Percentiles rank a stretch among this genome's conserved stretches.
phyloP scores from a whole-genome alignment of 2,888 invertebrate genomes.

The Petrophora chlorosata region DNA sequence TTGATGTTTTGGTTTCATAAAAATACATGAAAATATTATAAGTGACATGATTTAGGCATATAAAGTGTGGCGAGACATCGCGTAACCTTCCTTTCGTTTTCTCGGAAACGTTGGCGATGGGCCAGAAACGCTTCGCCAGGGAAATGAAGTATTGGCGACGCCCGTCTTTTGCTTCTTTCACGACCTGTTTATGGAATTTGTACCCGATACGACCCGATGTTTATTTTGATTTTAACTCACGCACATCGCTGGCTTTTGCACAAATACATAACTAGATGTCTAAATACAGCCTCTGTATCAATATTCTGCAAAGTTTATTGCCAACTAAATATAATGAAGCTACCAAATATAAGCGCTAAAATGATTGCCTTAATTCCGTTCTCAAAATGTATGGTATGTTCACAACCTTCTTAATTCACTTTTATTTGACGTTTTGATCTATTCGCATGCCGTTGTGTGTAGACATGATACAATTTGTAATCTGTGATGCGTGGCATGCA shows the following conservation, averaged over 20 bases:
- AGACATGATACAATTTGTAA: constrained; percentile 47
- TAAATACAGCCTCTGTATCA: constrained; percentile 30
- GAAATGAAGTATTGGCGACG: constrained; percentile 77
- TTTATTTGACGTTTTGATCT: constrained; percentile 3
- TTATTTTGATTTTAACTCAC: constrained; percentile 62
- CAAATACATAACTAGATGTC: constrained; percentile 35
- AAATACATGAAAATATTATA: constrained; percentile 62
- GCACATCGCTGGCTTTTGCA: constrained; percentile 49
- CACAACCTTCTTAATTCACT: constrained; percentile 10
- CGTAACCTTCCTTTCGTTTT: constrained; percentile 79
- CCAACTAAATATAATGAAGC: constrained; percentile 28
- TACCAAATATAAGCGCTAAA: constrained; percentile 25
- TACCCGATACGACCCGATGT: constrained; percentile 56
- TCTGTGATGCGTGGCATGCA: constrained; percentile 52
- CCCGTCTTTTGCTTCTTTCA: constrained; percentile 67
- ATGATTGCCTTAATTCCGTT: constrained; percentile 17
- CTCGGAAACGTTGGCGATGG: constrained; percentile 75
- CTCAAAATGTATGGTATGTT: constrained; percentile 6
- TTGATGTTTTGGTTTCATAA: constrained; percentile 46
- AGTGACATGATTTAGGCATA: constrained; percentile 78
- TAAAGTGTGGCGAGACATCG: constrained; percentile 79
- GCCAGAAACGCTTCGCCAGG: constrained; percentile 71
- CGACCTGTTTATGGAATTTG: constrained; percentile 75
- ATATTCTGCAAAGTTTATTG: constrained; percentile 33
- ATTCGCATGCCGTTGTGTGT: neutral